phyloP scores from a whole-genome alignment of 30 jellyfish, hydroid and myxozoan genomes.

The Turritopsis dohrnii region DNA sequence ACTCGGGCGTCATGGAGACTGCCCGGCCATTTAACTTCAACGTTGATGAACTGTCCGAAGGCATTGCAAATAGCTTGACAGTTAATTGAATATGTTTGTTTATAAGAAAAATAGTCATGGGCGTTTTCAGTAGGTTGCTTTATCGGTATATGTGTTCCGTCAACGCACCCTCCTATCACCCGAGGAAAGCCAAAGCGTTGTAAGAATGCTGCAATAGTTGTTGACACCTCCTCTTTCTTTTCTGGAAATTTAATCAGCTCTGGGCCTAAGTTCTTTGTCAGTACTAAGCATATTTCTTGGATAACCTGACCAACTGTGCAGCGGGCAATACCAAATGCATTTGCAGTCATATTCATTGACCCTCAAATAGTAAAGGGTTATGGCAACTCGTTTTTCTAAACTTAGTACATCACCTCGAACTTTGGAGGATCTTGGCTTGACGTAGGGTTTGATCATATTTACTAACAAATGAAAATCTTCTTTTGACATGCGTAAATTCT shows the following conservation, averaged over 20 bases:
- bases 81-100: background rate
- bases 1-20: background rate
- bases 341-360: constrained; percentile 6
- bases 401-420: background rate
- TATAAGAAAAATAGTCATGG: background rate
- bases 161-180: constrained; percentile 34
- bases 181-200: constrained; percentile 14
- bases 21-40: constrained; percentile 2
- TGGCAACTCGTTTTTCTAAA: background rate
- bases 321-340: constrained; percentile 1
- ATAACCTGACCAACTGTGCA: background rate
- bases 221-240: constrained; percentile 35
- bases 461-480: background rate
- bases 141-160: background rate
- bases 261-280: background rate
- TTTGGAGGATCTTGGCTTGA: background rate
- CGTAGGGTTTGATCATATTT: background rate
- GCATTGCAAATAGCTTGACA: constrained; percentile 9
- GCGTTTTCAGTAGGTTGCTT: background rate
- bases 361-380: background rate
- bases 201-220: constrained; percentile 11
- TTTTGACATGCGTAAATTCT: background rate
- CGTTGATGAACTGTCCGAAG: background rate
- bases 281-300: background rate
- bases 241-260: constrained; percentile 7